Evolutionary conservation across 2,113 vertebrate genomes (phyloP).

Genomic region (Grammomys dolichurus): DNA sequence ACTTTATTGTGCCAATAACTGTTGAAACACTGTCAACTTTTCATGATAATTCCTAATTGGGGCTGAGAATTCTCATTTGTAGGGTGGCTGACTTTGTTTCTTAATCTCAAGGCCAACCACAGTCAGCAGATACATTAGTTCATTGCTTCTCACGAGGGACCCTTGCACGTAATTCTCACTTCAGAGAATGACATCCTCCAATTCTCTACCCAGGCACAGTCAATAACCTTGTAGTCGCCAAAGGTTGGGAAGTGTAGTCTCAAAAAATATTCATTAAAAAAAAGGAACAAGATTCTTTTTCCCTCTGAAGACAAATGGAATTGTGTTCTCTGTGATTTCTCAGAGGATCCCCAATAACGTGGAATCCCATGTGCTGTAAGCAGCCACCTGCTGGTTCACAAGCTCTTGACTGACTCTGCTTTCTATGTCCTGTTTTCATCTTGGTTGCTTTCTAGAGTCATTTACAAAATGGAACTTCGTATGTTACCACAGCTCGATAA

Average conservation of each 20-base stretch:
- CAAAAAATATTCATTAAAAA: background rate
- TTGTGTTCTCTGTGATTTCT: background rate
- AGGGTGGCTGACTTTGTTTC: background rate
- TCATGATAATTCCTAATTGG: background rate
- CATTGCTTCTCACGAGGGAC: background rate
- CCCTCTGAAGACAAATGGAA: background rate
- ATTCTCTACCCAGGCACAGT: background rate
- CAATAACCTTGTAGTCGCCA: background rate
- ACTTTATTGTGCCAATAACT: background rate
- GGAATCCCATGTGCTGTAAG: background rate
- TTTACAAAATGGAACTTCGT: background rate
- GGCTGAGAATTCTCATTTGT: background rate
- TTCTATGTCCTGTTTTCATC: background rate
- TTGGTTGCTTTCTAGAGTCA: background rate
- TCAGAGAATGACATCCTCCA: background rate
- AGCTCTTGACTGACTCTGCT: background rate
- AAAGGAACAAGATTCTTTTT: background rate
- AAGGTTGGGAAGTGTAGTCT: background rate
- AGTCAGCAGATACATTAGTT: background rate
- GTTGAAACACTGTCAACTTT: background rate
- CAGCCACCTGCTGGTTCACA: background rate
- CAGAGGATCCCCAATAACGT: background rate
- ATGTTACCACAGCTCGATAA: background rate
- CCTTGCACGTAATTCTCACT: background rate
- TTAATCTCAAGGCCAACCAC: background rate